These are phyloP conservation scores for Proteles cristata DNA, from an alignment of 2,113 vertebrate genomes.

Conservation along the genomic window DNA sequence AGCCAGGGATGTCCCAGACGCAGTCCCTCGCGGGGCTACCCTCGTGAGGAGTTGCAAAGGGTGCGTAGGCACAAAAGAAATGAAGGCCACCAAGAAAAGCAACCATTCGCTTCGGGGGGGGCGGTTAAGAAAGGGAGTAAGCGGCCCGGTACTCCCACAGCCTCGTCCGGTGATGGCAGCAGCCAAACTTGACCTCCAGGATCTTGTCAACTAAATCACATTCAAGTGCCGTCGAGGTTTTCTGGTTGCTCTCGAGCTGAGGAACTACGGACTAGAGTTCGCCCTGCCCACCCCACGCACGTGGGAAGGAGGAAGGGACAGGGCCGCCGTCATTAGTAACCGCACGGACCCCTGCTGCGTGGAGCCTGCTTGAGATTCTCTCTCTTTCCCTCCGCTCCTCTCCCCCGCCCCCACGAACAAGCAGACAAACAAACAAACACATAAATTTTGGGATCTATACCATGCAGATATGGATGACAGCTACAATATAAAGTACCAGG, in stretches of 20 bases:
- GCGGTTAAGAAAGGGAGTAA: not conserved
- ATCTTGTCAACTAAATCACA: not conserved
- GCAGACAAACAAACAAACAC: too few relatives aligned
- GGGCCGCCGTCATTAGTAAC: not conserved
- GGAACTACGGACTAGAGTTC: not conserved
- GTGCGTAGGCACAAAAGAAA: not conserved
- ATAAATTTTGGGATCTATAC: not conserved
- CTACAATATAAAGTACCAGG: not conserved
- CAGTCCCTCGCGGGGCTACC: not conserved
- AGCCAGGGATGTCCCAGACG: not conserved
- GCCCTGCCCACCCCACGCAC: not conserved
- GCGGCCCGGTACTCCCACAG: not conserved
- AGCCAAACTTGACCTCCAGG: not conserved
- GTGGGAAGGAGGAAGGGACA: not conserved
- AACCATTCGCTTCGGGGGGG: not conserved
- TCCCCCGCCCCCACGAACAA: too few relatives aligned
- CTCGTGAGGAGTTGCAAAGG: not conserved
- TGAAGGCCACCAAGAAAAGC: not conserved
- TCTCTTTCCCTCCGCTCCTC: too few relatives aligned
- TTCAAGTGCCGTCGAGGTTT: not conserved
- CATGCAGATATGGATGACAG: not conserved
- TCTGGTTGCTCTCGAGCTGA: not conserved
- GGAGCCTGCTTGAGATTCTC: too few relatives aligned
- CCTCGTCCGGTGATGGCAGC: not conserved
- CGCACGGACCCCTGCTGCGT: not conserved